Percentiles rank a stretch among this genome's conserved stretches.
phyloP scores from a whole-genome alignment of 2,113 vertebrate genomes.

The Gymnocephalus cernua region DNA sequence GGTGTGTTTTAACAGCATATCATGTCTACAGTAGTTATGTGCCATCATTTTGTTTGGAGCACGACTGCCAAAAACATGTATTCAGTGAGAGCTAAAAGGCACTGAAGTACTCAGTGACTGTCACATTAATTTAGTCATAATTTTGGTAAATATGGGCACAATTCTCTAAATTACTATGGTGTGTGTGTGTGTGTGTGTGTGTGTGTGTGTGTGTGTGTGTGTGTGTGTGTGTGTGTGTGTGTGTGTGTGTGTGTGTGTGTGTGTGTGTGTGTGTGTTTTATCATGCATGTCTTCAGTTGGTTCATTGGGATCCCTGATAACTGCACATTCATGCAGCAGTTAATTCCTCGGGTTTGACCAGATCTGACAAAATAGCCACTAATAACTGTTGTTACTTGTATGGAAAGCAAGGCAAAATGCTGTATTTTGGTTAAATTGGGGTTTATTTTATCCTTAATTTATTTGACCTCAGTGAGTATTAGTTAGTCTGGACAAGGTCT shows the following conservation, averaged over 20 bases:
- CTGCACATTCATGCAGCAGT: too few species aligned
- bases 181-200: too few species aligned
- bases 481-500: not conserved
- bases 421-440: too few species aligned
- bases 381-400: too few species aligned
- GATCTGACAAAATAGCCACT: too few species aligned
- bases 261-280: not conserved
- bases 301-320: too few species aligned
- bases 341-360: too few species aligned
- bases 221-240: not conserved
- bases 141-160: conserved; percentile 18
- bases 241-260: not conserved
- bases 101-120: conserved; percentile 22
- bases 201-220: not conserved
- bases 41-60: conserved; percentile 19
- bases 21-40: not conserved
- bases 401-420: too few species aligned
- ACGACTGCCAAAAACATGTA: conserved; percentile 11
- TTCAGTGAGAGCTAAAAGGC: conserved; percentile 9
- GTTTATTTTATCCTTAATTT: not conserved
- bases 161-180: conserved; percentile 11
- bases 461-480: not conserved
- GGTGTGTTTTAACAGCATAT: not conserved
- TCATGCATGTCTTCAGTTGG: not conserved
- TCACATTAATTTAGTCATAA: conserved; percentile 9